Base-by-base conservation (phyloP, 2,113 vertebrate genomes). In the Climacteris rufus region DNA sequence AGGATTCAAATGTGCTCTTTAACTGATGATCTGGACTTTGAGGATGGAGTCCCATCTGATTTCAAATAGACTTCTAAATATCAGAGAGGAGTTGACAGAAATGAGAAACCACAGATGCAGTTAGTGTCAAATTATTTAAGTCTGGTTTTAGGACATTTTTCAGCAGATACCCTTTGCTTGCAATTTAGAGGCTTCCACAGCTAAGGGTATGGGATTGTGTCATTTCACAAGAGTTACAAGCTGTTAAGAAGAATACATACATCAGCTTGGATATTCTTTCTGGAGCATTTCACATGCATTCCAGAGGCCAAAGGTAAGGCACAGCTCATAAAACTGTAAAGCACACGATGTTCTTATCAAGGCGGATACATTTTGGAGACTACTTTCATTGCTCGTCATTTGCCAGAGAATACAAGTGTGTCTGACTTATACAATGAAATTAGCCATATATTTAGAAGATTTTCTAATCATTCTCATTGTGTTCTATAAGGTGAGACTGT, bases 21-120 rank as follows among this genome's bases (percentile, higher is more conserved):
- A 96, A 87, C 84, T 93, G 94, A 87, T 91, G 94, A 95, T 96
- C 95, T 96, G 93, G 96, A 96, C 91, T 96, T 95, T 83, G 82
- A 96, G 94, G 93, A 94, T 93, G 61, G 86, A 94, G 93, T 95
- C 94, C 93, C 95, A 80, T 91, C 84, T 97, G 96, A 95, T 93
- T 97, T 95, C 89, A 96, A 90, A 95, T 97, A 96, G 97, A 96
- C 96, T 97, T 94, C 93, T 91, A 93, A 93, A 90, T 96, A 97
- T 95, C 97, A 95, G 93, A 96, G 94, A 97, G 93, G 71, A 90
- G 92, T 61, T 94, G 94, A 96, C 93, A 96, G 94, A 95, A 95
- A 96, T 95, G 84, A 97, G 96, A 66, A 93, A 89, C 81, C 92
- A 91, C 94, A 94, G 80, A 97, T 75, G 63, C 89, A 83, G 95